These are phyloP conservation scores for Alligator mississippiensis DNA, from an alignment of 2,113 vertebrate genomes.

Conservation along the genomic window DNA sequence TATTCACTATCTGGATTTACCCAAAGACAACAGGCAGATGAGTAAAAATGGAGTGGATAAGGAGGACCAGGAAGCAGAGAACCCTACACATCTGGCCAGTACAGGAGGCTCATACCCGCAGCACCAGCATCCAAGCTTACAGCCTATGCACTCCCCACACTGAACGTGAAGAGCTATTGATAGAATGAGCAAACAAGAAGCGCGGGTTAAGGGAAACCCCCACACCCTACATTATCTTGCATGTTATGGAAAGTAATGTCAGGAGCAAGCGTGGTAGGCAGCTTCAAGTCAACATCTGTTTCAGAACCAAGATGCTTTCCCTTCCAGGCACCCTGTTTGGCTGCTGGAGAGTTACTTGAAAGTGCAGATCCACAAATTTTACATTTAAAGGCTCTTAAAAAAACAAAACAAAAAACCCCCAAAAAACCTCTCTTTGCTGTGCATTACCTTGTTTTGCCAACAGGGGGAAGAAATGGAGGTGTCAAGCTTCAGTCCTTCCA, in stretches of 20 bases:
- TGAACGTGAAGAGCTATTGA: neutral
- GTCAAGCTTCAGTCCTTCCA: neutral
- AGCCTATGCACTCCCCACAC: neutral
- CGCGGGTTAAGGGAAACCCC: conserved; percentile 45
- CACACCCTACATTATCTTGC: conserved; percentile 17
- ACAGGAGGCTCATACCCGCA: neutral
- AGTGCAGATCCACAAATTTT: neutral
- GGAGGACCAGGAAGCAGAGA: neutral
- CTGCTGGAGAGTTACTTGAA: conserved; percentile 8
- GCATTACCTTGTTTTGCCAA: conserved; percentile 32
- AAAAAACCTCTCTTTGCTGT: neutral
- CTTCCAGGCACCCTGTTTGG: conserved; percentile 2
- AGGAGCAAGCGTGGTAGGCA: no score
- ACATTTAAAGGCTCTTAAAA: neutral
- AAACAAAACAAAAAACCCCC: accelerated
- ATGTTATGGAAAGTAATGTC: no score
- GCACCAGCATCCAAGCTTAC: neutral
- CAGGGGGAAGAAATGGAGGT: neutral
- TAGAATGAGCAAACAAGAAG: conserved; percentile 45
- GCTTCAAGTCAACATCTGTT: neutral
- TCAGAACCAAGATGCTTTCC: neutral
- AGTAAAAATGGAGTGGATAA: neutral
- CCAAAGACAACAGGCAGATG: neutral
- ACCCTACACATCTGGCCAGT: neutral
- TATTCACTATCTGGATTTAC: neutral